Conservation (phyloP, 30 jellyfish, hydroid and myxozoan genomes). For the Aurelia sp. region DNA sequence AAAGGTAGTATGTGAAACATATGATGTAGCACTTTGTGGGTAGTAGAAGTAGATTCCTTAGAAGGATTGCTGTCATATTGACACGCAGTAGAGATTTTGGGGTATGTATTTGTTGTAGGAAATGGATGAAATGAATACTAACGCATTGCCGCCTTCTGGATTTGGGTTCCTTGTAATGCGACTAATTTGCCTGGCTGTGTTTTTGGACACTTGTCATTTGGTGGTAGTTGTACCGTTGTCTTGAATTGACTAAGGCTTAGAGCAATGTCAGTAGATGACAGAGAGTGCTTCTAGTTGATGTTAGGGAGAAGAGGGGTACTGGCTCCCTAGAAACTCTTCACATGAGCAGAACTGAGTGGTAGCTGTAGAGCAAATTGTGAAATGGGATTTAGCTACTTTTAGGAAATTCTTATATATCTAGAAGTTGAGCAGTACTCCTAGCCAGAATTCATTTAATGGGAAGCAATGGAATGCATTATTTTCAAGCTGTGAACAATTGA, state of each 20-base stretch:
- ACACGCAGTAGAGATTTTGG: not conserved
- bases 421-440: too few relatives aligned
- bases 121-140: slow-evolving; percentile 1
- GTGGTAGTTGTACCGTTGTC: not conserved
- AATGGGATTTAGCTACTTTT: too few relatives aligned
- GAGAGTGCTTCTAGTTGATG: too few relatives aligned
- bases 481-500: too few relatives aligned
- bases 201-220: slow-evolving; percentile 4
- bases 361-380: too few relatives aligned
- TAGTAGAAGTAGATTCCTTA: slow-evolving; percentile 35
- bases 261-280: not conserved
- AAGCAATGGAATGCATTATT: too few relatives aligned
- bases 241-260: slow-evolving; percentile 3
- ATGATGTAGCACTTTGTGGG: slow-evolving; percentile 10
- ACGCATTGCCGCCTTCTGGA: slow-evolving; percentile 55
- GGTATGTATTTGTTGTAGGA: slow-evolving; percentile 15
- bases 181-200: slow-evolving; percentile 25
- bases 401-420: too few relatives aligned
- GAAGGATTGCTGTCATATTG: slow-evolving; percentile 14
- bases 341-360: too few relatives aligned
- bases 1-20: not conserved
- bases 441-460: too few relatives aligned
- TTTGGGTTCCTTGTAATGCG: slow-evolving; percentile 52
- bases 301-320: too few relatives aligned
- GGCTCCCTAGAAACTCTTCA: too few relatives aligned